Evolutionary conservation across 2,113 vertebrate species (phyloP).

Genomic region (Elgaria multicarinata): DNA sequence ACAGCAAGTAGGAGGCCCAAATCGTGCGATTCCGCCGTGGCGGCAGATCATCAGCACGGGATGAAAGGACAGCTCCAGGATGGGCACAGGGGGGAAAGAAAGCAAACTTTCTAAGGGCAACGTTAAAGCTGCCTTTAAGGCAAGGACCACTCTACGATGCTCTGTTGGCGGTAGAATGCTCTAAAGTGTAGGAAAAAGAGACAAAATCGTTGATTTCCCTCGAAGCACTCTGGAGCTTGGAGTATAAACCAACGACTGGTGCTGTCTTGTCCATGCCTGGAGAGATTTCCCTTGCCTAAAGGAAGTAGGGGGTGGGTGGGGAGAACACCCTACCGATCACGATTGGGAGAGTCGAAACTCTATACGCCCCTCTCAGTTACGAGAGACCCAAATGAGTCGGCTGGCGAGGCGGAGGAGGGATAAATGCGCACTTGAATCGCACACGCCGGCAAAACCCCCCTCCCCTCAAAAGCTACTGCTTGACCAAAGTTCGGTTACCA

Average conservation of each 20-base stretch:
- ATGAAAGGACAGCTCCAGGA: conserved; percentile 67
- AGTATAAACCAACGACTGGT: too few species aligned
- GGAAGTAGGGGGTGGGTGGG: too few species aligned
- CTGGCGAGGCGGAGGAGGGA: accelerated
- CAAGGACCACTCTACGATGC: not conserved
- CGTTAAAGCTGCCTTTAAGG: not conserved
- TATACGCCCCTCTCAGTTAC: not conserved
- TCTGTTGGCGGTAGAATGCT: not conserved
- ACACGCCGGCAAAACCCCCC: not conserved
- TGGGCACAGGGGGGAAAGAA: not conserved
- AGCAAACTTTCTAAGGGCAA: not conserved
- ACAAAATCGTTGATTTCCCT: not conserved
- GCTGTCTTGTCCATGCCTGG: not conserved
- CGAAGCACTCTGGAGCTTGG: not conserved
- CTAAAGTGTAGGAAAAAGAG: too few species aligned
- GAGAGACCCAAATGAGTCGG: not conserved
- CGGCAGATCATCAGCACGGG: conserved; percentile 60
- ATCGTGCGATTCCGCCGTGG: not conserved
- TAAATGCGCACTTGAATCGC: too few species aligned
- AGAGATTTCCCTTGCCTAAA: not conserved
- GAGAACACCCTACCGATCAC: too few species aligned
- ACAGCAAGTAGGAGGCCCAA: not conserved
- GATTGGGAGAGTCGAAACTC: not conserved
- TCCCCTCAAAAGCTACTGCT: too few species aligned
- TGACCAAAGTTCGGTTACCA: not conserved